Evolutionary conservation across 2,113 vertebrate genomes (phyloP).

Genomic region (Paramisgurnus dabryanus): DNA sequence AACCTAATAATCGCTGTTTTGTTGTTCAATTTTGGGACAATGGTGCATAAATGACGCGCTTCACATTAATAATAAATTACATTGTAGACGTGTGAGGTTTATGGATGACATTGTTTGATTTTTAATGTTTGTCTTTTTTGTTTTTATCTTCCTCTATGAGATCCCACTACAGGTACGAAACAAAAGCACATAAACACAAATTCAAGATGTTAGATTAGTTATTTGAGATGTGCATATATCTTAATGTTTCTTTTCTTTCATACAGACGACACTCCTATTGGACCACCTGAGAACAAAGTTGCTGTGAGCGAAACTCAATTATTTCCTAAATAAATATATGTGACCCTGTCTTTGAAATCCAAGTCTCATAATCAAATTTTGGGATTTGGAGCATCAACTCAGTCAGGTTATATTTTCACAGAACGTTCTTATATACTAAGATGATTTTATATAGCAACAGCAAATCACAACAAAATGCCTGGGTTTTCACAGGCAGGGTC

Average conservation of each 20-base stretch:
- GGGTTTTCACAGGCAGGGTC: no score
- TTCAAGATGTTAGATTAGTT: not conserved
- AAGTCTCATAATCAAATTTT: no score
- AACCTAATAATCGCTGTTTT: no score
- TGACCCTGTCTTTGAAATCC: no score
- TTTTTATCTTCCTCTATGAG: constrained; percentile 33
- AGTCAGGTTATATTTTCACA: no score
- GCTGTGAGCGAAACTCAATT: constrained; percentile 82
- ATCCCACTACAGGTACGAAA: constrained; percentile 69
- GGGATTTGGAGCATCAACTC: no score
- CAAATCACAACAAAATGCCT: no score
- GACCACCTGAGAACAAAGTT: constrained; percentile 85
- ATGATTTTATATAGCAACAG: no score
- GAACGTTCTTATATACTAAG: no score
- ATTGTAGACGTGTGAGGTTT: not conserved
- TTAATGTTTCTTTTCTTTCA: constrained; percentile 28
- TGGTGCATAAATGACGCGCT: not conserved
- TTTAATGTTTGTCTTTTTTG: constrained; percentile 51
- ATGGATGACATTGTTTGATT: not conserved
- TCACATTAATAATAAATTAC: not conserved
- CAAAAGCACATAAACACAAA: constrained; percentile 32
- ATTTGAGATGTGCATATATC: not conserved
- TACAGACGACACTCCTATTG: constrained; percentile 80
- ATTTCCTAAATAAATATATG: not conserved
- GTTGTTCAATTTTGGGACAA: no score